Evolutionary conservation across 2,113 vertebrate species (phyloP), one percentile per base, ranked within the genome.

Genomic region (Chaetops frenatus): DNA sequence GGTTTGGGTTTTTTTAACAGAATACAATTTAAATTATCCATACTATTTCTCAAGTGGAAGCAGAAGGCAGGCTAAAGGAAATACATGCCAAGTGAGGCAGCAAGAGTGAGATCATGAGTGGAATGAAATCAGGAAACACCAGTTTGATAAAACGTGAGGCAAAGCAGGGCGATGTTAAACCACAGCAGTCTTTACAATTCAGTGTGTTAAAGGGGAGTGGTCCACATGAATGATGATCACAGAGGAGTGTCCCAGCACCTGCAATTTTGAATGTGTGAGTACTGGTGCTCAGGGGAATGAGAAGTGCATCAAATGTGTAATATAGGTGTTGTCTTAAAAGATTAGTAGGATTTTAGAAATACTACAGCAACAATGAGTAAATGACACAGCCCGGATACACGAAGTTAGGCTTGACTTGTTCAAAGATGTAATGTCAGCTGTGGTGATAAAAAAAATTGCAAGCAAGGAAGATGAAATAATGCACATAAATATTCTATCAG

Each of bases 241-340:
- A 0, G 74, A 76, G 65, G 31, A 64, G 25, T 65, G 48, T 80
- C 79, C 67, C 40, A 81, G 67, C 67, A 92, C 74, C 74, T 88
- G 90, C 88, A 83, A 92, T 95, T 95, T 82, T 95, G n/a, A 88
- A 24, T 69, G 62, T 20, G 24, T 77, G 67, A 86, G 76, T 88
- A 92, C 74, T 83, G 69, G n/a, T 67, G 51, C 90, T 90, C 64
- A 62, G 40, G 80, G 72, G 57, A 73, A 90, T 35, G 56, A 77
- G 66, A 69, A 93, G 42, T 47, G 13, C 35, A 66, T 71, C 53
- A 90, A 73, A 25, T 29, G 24, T 36, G 20, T 53, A 45, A 82
- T 17, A 23, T 16, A 51, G 48, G 38, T 73, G 51, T 77, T 88
- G 50, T 28, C 38, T 70, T 78, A 78, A 38, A 45, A 58, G 38